Base-by-base conservation (phyloP, 1,140 invertebrate species). In the Chrysomallon squamiferum region DNA sequence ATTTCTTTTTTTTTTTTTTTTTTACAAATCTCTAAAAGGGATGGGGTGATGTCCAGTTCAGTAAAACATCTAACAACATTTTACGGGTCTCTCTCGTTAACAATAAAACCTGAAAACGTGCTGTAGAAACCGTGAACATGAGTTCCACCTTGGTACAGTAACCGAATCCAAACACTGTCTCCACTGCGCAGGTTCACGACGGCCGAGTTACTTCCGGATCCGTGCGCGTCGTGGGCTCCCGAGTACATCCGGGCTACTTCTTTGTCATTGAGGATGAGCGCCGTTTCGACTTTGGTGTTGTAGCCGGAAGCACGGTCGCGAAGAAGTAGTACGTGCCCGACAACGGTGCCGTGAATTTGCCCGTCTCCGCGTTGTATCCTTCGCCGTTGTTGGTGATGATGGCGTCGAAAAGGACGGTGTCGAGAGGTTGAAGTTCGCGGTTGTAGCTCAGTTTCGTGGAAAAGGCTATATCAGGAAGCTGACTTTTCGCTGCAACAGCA, bases 91-190 rank as follows among this genome's bases (percentile, higher is more conserved):
- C 50, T 29, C 22, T 60, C 20, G 11, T 59, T 41, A 3, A 74
- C 43, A n/a, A 71, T 59, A 49, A 67, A 68, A 9, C 66, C 69
- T 6, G 66, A 68, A 56, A 74, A 74, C 11, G 66, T 72, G 63
- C 68, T 74, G 68, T 74, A 74, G 57, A 68, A 70, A 29, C 72
- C 72, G 56, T 74, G 72, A 6, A 74, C 72, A 61, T 74, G 72
- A 50, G 60, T 74, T 3, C 68, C 66, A 0, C 66, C 66, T 33
- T 74, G 68, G 52, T 68, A 68, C 38, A 74, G 61, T 38, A 71
- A 49, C 18, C 68, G 59, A 5, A 74, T 66, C 59, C 66, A 74
- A 1, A 74, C 66, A 27, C 38, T 49, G 62, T 74, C 72, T 7
- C 72, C 68, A 59, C 47, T 68, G 52, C 63, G 52, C 30, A 74